Evolutionary conservation across 2,797 vertebrate genomes (phyloP), one percentile per base, ranked within the genome.

Genomic region (Typhlichthys subterraneus): DNA sequence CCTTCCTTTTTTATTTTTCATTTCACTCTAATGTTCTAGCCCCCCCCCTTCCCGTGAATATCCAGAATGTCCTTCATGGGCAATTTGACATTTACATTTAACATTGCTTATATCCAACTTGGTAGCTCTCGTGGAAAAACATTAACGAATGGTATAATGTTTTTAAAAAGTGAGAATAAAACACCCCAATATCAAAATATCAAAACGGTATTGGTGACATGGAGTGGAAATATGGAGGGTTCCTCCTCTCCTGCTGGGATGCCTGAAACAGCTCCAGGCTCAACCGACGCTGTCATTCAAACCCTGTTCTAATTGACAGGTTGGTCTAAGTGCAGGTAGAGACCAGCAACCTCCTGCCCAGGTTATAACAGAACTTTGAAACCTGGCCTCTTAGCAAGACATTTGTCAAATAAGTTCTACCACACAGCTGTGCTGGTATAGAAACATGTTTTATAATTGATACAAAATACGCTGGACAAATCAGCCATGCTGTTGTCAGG

Each of bases 61-160:
- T 13, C 52, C 38, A 1, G 31, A 60, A 56, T 68, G 81, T 87
- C 87, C 85, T 88, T 91, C 85, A 85, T 52, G 45, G 83, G 65
- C 76, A 83, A 79, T 88, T 90, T 86, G 81, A 29, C 23, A 29
- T 29, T 29, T 29, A 29, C 23, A 29, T 29, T 61, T 63, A 67
- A 72, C 75, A 83, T 68, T 77, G 72, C 65, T 68, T 51, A 73
- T 85, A 66, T 67, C 57, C 68, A 82, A 71, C 65, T 72, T 73
- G 63, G 38, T 2, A 79, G 77, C 74, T 70, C 82, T 82, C 69
- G 75, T 52, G 1, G 53, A 12, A 53, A 76, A 76, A 69, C 53
- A 60, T 59, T 53, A 29, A 51, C 69, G 63, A 61, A 58, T 31
- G 54, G 68, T 48, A 69, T 33, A 1, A 52, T 59, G 38, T 14